phyloP scores from a whole-genome alignment of 2,888 invertebrate species.

The Disparrhopalites patrizii region DNA sequence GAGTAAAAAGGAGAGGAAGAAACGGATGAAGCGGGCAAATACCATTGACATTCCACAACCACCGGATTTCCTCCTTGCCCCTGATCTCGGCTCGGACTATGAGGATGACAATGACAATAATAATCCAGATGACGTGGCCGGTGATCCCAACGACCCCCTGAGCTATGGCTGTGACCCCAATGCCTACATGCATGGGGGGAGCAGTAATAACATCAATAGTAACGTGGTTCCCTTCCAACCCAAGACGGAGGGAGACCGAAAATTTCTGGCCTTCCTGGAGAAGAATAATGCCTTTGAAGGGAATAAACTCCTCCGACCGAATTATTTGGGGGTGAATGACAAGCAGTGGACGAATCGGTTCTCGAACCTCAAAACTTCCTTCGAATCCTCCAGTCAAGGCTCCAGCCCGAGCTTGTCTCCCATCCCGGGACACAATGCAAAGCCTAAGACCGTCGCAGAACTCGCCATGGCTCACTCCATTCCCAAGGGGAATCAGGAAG shows the following conservation, averaged over 20 bases:
- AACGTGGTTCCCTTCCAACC: slow-evolving; percentile 57
- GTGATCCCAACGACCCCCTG: too few relatives aligned
- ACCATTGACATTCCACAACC: slow-evolving; percentile 82
- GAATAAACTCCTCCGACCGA: slow-evolving; percentile 49
- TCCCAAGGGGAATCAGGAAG: slow-evolving; percentile 8
- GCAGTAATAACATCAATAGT: neutral
- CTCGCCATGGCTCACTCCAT: slow-evolving; percentile 20
- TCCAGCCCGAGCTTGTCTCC: slow-evolving; percentile 47
- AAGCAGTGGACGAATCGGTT: slow-evolving; percentile 78
- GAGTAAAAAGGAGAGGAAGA: slow-evolving; percentile 59
- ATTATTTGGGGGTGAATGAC: slow-evolving; percentile 51
- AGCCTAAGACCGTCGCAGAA: slow-evolving; percentile 12
- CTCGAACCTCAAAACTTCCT: slow-evolving; percentile 75
- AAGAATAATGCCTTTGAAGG: slow-evolving; percentile 59
- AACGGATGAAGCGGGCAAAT: slow-evolving; percentile 80
- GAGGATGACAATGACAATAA: slow-evolving; percentile 55
- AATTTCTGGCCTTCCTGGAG: slow-evolving; percentile 76
- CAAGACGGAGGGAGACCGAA: slow-evolving; percentile 78
- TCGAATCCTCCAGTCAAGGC: slow-evolving; percentile 57
- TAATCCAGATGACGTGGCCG: slow-evolving; percentile 47
- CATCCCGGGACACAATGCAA: slow-evolving; percentile 27
- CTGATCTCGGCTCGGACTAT: slow-evolving; percentile 51
- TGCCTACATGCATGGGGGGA: neutral
- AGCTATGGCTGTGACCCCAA: neutral
- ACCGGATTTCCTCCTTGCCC: slow-evolving; percentile 53